Evolutionary conservation across 2,797 vertebrate species (phyloP).

Genomic region (Euthynnus affinis): DNA sequence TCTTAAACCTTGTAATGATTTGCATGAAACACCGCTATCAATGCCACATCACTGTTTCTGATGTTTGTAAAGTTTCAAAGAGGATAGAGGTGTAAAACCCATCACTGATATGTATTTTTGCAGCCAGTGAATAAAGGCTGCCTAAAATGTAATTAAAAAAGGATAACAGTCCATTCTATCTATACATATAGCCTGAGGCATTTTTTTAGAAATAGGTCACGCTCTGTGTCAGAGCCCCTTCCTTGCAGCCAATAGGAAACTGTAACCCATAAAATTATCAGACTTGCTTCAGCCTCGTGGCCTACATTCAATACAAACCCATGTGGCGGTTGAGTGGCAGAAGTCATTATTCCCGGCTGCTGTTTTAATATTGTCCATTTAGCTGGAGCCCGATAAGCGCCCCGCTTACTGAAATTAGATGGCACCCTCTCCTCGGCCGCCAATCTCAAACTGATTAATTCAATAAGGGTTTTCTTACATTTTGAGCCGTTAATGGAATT

Average conservation of each 20-base stretch:
- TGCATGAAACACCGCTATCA: slow-evolving; percentile 38
- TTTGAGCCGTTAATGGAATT: slow-evolving; percentile 77
- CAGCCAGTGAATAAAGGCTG: slow-evolving; percentile 83
- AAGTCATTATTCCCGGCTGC: slow-evolving; percentile 88
- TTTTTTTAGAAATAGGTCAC: slow-evolving; percentile 90
- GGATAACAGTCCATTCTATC: slow-evolving; percentile 89
- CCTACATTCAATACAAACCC: slow-evolving; percentile 88
- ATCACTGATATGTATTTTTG: slow-evolving; percentile 71
- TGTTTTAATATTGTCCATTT: slow-evolving; percentile 90
- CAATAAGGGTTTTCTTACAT: slow-evolving; percentile 81
- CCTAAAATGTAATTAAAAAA: slow-evolving; percentile 92
- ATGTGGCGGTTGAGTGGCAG: slow-evolving; percentile 85
- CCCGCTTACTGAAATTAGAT: slow-evolving; percentile 83
- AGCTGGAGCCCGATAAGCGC: slow-evolving; percentile 81
- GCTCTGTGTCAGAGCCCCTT: slow-evolving; percentile 87
- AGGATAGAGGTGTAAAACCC: slow-evolving; percentile 50
- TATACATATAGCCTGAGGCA: slow-evolving; percentile 85
- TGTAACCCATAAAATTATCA: slow-evolving; percentile 89
- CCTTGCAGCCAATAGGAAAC: slow-evolving; percentile 86
- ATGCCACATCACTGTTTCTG: slow-evolving; percentile 31
- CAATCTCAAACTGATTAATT: slow-evolving; percentile 84
- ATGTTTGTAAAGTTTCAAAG: slow-evolving; percentile 68
- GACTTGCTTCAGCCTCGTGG: slow-evolving; percentile 85
- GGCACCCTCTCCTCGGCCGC: slow-evolving; percentile 74
- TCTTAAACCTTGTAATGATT: slow-evolving; percentile 39